Evolutionary conservation across 2,113 vertebrate genomes (phyloP), one percentile per base, ranked within the genome.

Genomic region (Muntiacus reevesi): DNA sequence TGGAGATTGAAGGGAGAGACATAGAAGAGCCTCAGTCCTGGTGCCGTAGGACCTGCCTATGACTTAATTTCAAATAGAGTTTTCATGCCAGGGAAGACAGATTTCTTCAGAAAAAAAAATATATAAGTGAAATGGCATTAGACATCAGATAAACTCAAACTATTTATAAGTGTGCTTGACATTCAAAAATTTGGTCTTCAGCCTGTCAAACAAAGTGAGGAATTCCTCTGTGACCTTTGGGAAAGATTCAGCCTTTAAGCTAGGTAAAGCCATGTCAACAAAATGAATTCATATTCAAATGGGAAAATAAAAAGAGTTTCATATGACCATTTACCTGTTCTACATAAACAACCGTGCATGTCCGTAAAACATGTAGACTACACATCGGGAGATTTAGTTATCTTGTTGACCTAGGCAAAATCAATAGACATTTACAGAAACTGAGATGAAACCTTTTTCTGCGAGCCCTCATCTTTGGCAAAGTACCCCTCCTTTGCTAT

Each of bases 161-260:
- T 89, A 30, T 82, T 87, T 43, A 62, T 57, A 67, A 92, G 47
- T 23, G 17, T 71, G 12, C 67, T 94, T 97, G 97, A 95, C 95
- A 96, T 98, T 98, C 43, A 95, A 43, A 96, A 85, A 96, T 87
- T 87, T 96, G 85, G 43, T 76, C 45, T 92, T 96, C 47, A 87
- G 40, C 50, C 81, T 92, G 87, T 96, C 92, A 95, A 91, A 57
- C 62, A 50, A 94, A 59, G 19, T 33, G 87, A 96, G 81, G 47
- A 94, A 95, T 92, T 91, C 19, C 52, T n/a, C 84, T 50, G 12
- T 96, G 95, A 96, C 92, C 92, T 98, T 97, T 91, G 64, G 50
- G 50, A 71, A 95, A 83, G 50, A 47, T 93, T 82, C 7, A 92
- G 33, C 50, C 40, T 62, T 89, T 92, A 47, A 30, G 15, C 28